Evolutionary conservation across 2,797 vertebrate species (phyloP).

Genomic region (Pampus argenteus): DNA sequence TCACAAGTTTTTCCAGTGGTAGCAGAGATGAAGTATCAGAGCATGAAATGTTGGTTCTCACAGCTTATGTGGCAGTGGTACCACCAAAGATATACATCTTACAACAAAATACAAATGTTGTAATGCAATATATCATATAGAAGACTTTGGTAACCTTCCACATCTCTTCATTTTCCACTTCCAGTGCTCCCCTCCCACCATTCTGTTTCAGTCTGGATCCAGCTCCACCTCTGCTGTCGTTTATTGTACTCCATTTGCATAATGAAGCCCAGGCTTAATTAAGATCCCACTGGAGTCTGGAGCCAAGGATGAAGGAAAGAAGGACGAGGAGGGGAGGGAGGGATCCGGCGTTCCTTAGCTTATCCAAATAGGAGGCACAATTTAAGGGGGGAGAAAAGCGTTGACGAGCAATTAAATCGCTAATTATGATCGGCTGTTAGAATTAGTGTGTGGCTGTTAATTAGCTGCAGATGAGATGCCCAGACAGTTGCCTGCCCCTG

Average conservation of each 20-base stretch:
- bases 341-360: constrained; percentile 77
- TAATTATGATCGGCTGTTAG: constrained; percentile 87
- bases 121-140: constrained; percentile 49
- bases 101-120: constrained; percentile 53
- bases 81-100: constrained; percentile 32
- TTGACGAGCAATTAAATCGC: constrained; percentile 85
- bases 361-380: constrained; percentile 81
- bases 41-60: constrained; percentile 33
- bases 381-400: constrained; percentile 75
- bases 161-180: constrained; percentile 71
- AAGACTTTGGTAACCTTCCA: constrained; percentile 64
- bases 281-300: constrained; percentile 87
- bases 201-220: constrained; percentile 72
- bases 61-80: constrained; percentile 15
- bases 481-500: constrained; percentile 82
- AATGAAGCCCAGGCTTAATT: constrained; percentile 89
- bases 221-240: constrained; percentile 82
- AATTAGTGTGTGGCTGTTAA: constrained; percentile 85
- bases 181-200: constrained; percentile 62
- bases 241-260: constrained; percentile 89
- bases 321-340: constrained; percentile 63
- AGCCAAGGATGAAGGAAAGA: constrained; percentile 78
- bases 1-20: constrained; percentile 53
- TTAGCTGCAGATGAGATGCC: constrained; percentile 84
- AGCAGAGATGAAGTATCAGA: constrained; percentile 36